Evolutionary conservation across 53 echinoderm and acorn worm genomes (phyloP).

Genomic region (Henricia sp.): DNA sequence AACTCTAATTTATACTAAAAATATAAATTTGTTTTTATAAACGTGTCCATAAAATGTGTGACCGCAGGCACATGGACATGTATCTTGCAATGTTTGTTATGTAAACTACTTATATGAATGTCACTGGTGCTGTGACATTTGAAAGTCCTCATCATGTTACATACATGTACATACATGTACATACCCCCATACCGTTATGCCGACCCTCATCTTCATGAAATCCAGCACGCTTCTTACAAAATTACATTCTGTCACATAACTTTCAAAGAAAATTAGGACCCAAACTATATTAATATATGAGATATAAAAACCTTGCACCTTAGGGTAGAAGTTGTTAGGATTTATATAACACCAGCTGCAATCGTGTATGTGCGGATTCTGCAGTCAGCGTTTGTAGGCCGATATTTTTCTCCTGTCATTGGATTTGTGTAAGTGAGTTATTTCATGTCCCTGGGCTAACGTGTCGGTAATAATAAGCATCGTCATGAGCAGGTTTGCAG

Average conservation of each 20-base stretch:
- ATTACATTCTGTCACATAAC: constrained; percentile 18
- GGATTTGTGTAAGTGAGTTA: constrained; percentile 28
- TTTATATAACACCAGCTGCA: constrained; percentile 7
- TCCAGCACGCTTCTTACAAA: constrained; percentile 26
- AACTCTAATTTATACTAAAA: too few species aligned
- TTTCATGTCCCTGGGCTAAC: not conserved
- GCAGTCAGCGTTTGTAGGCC: not conserved
- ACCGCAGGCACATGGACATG: too few species aligned
- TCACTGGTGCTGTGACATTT: too few species aligned
- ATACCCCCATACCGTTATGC: not conserved
- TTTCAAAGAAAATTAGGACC: constrained; percentile 14
- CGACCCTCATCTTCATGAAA: not conserved
- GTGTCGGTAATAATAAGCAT: not conserved
- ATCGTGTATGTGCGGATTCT: not conserved
- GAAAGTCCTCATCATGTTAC: too few species aligned
- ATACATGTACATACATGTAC: not conserved
- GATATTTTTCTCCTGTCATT: not conserved
- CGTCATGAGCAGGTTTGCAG: constrained; percentile 34
- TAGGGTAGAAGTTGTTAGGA: not conserved
- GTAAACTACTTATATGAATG: too few species aligned
- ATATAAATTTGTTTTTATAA: too few species aligned
- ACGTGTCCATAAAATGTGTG: too few species aligned
- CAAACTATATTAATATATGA: constrained; percentile 21
- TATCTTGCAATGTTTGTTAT: too few species aligned
- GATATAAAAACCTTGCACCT: constrained; percentile 2